phyloP scores from a whole-genome alignment of 2,113 vertebrate genomes.

The Verasper variegatus region DNA sequence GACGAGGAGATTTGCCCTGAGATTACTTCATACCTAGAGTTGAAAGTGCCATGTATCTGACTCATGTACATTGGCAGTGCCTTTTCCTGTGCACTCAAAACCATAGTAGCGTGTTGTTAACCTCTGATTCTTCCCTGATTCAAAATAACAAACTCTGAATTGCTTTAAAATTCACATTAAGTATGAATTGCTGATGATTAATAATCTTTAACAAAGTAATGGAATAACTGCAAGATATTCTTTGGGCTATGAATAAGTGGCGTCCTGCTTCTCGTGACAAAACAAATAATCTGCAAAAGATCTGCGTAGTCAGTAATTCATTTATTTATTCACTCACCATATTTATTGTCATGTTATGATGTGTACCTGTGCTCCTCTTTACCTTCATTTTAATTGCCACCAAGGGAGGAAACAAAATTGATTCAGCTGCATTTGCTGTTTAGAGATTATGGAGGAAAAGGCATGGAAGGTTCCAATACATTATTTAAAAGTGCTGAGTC shows the following conservation, averaged over 20 bases:
- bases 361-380: background rate
- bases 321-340: background rate
- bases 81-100: no score
- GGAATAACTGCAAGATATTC: background rate
- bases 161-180: background rate
- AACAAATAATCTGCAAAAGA: background rate
- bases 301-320: slow-evolving; percentile 7
- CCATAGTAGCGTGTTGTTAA: background rate
- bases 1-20: slow-evolving; percentile 1
- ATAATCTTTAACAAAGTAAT: background rate
- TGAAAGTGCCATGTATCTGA: background rate
- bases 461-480: slow-evolving; percentile 2
- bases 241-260: slow-evolving; percentile 8
- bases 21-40: background rate
- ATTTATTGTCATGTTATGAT: background rate
- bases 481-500: slow-evolving; percentile 35
- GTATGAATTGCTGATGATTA: background rate
- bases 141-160: background rate
- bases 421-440: background rate
- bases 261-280: background rate
- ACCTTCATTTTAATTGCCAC: slow-evolving; percentile 13
- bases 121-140: background rate
- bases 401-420: background rate
- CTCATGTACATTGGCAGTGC: background rate
- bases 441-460: slow-evolving; percentile 2